Evolutionary conservation across 2,113 vertebrate species (phyloP).

Genomic region (Conger conger): DNA sequence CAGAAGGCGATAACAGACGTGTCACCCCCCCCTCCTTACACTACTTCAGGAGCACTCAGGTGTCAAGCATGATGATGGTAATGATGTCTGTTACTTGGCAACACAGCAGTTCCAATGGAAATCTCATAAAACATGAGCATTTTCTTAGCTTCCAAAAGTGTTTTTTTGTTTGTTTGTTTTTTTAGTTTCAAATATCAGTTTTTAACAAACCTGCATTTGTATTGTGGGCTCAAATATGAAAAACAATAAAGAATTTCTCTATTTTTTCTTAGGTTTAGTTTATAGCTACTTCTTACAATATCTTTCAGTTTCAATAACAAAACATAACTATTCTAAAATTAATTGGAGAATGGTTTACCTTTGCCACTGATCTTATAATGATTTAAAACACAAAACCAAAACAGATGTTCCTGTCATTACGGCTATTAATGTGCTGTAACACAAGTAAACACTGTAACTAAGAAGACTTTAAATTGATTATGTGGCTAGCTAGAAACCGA

Average conservation of each 20-base stretch:
- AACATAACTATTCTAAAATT: neutral
- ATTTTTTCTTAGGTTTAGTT: neutral
- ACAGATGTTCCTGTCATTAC: neutral
- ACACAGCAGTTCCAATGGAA: neutral
- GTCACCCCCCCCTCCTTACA: neutral
- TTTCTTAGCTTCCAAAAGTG: neutral
- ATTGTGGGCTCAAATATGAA: neutral
- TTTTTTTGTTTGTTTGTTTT: neutral
- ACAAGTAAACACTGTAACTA: neutral
- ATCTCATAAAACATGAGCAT: neutral
- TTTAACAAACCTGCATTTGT: neutral
- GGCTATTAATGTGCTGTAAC: neutral
- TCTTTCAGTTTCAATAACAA: neutral
- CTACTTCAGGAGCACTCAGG: neutral
- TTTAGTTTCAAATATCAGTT: neutral
- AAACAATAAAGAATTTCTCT: no score
- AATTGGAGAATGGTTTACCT: neutral
- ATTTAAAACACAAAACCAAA: neutral
- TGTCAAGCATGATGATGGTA: no score
- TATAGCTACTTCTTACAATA: neutral
- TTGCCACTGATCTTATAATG: neutral
- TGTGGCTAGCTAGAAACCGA: neutral
- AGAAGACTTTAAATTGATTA: neutral
- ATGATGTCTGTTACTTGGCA: neutral
- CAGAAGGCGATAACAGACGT: neutral